Percentiles rank a stretch among this genome's conserved stretches.
Conservation (phyloP, 2,113 vertebrate genomes). For the Pterocles gutturalis region DNA sequence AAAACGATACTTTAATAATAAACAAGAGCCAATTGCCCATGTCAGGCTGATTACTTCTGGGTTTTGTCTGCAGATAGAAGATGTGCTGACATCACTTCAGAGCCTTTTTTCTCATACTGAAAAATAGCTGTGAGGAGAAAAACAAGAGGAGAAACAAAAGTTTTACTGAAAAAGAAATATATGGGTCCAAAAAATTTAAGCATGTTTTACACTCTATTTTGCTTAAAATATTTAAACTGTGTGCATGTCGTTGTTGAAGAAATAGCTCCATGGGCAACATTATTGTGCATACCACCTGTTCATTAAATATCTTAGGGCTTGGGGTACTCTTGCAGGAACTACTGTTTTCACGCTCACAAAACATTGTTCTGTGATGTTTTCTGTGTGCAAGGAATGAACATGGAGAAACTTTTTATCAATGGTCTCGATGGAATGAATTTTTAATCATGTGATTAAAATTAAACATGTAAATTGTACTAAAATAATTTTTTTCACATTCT, state of each 20-base stretch:
- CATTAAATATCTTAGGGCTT: not conserved
- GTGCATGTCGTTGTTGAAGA: not conserved
- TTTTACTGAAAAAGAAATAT: not conserved
- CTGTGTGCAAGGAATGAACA: not conserved
- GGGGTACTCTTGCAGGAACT: not conserved
- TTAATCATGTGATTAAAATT: not conserved
- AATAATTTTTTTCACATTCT: not conserved
- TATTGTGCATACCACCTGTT: not conserved
- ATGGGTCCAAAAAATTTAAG: not conserved
- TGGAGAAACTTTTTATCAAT: not conserved
- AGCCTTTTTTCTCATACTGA: not conserved
- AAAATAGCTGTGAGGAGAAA: not conserved
- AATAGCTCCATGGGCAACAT: not conserved
- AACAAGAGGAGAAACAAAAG: not conserved
- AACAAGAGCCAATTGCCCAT: not conserved
- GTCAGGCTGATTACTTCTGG: not conserved
- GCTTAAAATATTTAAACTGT: not conserved
- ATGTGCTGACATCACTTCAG: not conserved
- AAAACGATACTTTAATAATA: not conserved
- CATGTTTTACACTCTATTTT: not conserved
- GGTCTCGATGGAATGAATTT: not conserved
- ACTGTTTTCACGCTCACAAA: not conserved
- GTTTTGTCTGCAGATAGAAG: not conserved
- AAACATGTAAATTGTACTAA: not conserved
- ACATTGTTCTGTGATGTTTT: not conserved